These are phyloP conservation scores for Dryobota labecula DNA, from an alignment of 2,888 invertebrate genomes.

Conservation along the genomic window DNA sequence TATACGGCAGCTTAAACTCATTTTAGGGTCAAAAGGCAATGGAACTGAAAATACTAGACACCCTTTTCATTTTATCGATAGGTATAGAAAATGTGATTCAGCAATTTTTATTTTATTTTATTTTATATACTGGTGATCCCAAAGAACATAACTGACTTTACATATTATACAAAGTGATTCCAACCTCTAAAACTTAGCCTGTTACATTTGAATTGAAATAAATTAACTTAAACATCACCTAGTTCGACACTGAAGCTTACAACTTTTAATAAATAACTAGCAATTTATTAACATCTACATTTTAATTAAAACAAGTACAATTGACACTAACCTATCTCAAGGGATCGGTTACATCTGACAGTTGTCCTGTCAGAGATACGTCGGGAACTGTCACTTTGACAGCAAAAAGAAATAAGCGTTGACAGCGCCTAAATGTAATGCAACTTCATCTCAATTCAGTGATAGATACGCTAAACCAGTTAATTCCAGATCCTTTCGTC, in stretches of 20 bases:
- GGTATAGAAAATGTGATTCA: background rate
- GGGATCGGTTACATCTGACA: conserved; percentile 52
- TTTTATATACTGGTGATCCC: background rate
- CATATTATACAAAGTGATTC: background rate
- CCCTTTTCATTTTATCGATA: background rate
- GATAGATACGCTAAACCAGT: conserved; percentile 50
- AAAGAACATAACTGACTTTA: background rate
- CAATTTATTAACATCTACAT: conserved; percentile 23
- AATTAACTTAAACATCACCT: background rate
- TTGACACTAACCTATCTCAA: conserved; percentile 23
- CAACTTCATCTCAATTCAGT: conserved; percentile 43
- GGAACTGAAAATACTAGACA: background rate
- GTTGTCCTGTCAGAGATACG: conserved; percentile 38
- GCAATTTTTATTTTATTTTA: too few species aligned
- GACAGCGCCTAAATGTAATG: conserved; percentile 51
- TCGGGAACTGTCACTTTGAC: conserved; percentile 48
- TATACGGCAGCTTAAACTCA: background rate
- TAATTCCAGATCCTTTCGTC: conserved; percentile 43
- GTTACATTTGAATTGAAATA: background rate
- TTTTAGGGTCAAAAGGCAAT: background rate
- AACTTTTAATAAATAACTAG: conserved; percentile 6
- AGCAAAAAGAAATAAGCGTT: conserved; percentile 21
- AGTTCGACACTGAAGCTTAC: conserved; percentile 4
- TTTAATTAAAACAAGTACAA: conserved; percentile 39
- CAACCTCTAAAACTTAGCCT: background rate